Conservation (phyloP, 1,140 invertebrate species). For the Popillia japonica region DNA sequence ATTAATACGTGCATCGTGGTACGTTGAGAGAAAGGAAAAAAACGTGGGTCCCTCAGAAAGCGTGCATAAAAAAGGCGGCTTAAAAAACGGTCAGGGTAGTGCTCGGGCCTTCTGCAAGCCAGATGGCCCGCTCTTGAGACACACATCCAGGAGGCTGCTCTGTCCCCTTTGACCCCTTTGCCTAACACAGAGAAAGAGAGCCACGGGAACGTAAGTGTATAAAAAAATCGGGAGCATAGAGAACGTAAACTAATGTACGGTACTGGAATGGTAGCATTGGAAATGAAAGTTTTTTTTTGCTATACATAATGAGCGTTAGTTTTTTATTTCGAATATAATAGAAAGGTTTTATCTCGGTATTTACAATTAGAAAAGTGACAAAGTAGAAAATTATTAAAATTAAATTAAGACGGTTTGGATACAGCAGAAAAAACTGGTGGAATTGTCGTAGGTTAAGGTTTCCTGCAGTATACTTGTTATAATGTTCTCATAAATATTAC, state of each 20-base stretch:
- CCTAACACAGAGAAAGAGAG: constrained; percentile 46
- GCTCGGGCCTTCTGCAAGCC: constrained; percentile 56
- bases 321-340: constrained; percentile 13
- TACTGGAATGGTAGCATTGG: no score
- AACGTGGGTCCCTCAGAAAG: constrained; percentile 50
- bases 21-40: constrained; percentile 47
- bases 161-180: constrained; percentile 52
- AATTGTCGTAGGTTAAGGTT: not conserved
- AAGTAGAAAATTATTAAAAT: constrained; percentile 38
- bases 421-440: not conserved
- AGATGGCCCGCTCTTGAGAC: constrained; percentile 55
- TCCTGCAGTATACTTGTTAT: not conserved
- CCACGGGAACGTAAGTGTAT: constrained; percentile 1
- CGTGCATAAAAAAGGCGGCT: constrained; percentile 57
- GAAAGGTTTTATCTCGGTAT: constrained; percentile 23
- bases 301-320: no score
- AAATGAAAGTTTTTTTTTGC: no score
- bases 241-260: no score
- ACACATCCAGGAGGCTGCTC: constrained; percentile 51
- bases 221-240: constrained; percentile 24
- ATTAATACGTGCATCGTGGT: constrained; percentile 36
- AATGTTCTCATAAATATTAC: not conserved
- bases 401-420: not conserved
- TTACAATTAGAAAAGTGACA: constrained; percentile 36
- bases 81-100: constrained; percentile 59